These are phyloP conservation scores for Chalcis sispes DNA, from an alignment of 2,888 invertebrate genomes.

Conservation along the genomic window DNA sequence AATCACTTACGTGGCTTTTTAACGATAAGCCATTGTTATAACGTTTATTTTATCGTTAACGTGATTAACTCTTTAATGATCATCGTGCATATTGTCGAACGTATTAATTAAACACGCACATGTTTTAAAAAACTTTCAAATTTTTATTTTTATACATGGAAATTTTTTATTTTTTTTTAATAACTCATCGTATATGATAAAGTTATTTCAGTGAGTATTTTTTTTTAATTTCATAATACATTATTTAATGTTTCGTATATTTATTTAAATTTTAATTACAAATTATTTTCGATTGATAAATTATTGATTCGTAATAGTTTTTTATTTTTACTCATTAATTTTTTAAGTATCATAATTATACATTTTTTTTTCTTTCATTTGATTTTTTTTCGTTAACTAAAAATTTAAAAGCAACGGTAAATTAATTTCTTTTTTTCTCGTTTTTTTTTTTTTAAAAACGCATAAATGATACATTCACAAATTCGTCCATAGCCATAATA, in stretches of 20 bases:
- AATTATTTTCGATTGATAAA: no score
- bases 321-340: not conserved
- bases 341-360: no score
- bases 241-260: no score
- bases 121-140: not conserved
- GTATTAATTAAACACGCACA: not conserved
- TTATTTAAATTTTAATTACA: no score
- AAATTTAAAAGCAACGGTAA: no score
- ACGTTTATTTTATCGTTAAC: not conserved
- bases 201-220: no score
- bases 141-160: not conserved
- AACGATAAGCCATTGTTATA: not conserved
- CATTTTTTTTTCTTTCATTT: not conserved
- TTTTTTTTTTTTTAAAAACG: constrained; percentile 27
- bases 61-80: not conserved
- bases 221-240: no score
- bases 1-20: constrained; percentile 39
- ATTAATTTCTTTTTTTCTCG: not conserved
- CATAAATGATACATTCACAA: constrained; percentile 62
- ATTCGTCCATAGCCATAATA: constrained; percentile 61
- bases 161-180: no score
- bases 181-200: no score
- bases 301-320: not conserved
- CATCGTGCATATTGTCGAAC: no score
- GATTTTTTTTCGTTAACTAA: not conserved